These are phyloP conservation scores for Horisme vitalbata DNA, from an alignment of 2,888 invertebrate genomes.

Conservation along the genomic window DNA sequence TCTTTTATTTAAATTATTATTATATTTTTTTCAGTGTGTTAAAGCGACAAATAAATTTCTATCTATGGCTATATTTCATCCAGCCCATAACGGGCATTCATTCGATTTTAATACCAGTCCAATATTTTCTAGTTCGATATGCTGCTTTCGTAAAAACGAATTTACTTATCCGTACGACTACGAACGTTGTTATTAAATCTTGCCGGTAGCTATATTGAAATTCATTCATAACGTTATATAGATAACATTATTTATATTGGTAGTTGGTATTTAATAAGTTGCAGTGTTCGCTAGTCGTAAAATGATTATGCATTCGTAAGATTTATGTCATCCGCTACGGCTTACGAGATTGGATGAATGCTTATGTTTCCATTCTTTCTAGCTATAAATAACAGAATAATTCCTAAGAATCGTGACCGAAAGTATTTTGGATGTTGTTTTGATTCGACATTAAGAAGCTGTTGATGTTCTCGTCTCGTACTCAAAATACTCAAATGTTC, in stretches of 20 bases:
- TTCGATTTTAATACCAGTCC: no score
- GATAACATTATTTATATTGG: conserved; percentile 30
- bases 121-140: no score
- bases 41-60: no score
- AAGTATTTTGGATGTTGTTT: conserved; percentile 31
- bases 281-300: conserved; percentile 32
- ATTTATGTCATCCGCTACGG: conserved; percentile 59
- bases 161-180: no score
- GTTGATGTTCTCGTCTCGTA: conserved; percentile 37
- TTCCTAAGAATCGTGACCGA: conserved; percentile 23
- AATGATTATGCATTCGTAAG: conserved; percentile 46
- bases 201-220: conserved; percentile 20
- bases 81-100: no score
- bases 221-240: conserved; percentile 17
- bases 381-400: conserved; percentile 32
- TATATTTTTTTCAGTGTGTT: no score
- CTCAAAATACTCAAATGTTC: conserved; percentile 40
- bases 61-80: no score
- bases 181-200: conserved; percentile 10
- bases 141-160: no score
- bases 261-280: conserved; percentile 34
- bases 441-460: conserved; percentile 38
- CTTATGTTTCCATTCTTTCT: conserved; percentile 43
- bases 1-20: no score
- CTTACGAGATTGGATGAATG: conserved; percentile 52